Evolutionary conservation across 2,113 vertebrate genomes (phyloP).

Genomic region (Myiozetetes cayanensis): DNA sequence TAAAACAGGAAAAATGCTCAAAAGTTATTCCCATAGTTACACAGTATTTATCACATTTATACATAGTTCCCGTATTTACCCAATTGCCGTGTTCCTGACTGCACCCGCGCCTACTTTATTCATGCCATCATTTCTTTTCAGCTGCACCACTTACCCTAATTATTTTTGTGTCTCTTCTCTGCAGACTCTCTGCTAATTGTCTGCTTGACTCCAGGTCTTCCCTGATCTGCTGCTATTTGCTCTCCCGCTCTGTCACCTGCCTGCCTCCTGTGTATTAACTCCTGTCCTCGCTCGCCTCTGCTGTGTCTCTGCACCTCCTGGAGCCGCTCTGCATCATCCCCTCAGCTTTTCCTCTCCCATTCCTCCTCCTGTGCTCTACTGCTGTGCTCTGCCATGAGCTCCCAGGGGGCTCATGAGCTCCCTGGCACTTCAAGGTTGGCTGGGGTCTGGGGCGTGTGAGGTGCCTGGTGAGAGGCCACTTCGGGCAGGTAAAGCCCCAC

Average conservation of each 20-base stretch:
- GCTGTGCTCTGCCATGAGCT: neutral
- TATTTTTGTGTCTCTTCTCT: slow-evolving; percentile 34
- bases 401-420: neutral
- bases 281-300: neutral
- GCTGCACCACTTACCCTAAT: slow-evolving; percentile 24
- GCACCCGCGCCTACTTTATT: neutral
- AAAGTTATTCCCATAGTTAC: neutral
- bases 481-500: neutral
- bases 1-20: neutral
- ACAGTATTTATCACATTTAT: neutral
- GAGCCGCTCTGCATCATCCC: neutral
- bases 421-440: neutral
- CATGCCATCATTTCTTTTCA: slow-evolving; percentile 12
- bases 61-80: neutral
- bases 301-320: neutral
- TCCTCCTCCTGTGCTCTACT: neutral
- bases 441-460: neutral
- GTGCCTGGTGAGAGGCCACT: neutral
- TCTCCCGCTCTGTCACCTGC: neutral
- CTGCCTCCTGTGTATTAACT: neutral
- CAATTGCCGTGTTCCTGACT: neutral
- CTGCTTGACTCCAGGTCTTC: slow-evolving; percentile 26
- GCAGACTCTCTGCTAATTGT: slow-evolving; percentile 19
- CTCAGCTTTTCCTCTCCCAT: neutral
- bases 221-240: neutral